Evolutionary conservation across 2,113 vertebrate genomes (phyloP), one percentile per base, ranked within the genome.

Genomic region (Equus przewalskii): DNA sequence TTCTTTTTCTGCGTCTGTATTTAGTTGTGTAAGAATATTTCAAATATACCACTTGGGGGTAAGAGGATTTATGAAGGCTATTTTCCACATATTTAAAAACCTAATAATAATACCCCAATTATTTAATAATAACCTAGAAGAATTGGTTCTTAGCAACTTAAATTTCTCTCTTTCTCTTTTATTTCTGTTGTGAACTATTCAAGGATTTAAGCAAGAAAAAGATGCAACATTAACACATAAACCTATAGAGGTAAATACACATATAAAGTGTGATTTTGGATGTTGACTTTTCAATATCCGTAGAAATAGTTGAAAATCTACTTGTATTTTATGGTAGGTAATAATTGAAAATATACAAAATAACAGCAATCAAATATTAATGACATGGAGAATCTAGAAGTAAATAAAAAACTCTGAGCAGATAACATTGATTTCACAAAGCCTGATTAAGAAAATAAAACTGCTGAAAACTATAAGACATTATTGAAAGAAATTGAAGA

Each of bases 311-410:
- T 94, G 51, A 89, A 54, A 85, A 70, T 33, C 13, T 30, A 0
- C 60, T 3, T 44, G 64, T 41, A 28, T 65, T 84, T 90, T 76
- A 7, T 89, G 33, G 21, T 62, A 58, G 13, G 16, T 69, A 49
- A 70, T 28, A 75, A 58, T 46, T 96, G 11, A 89, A 94, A 64
- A n/a, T 16, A 60, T 14, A 75, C 33, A 81, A 87, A 92, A 88
- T 76, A 60, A 26, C 58, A 72, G 22, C 15, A 84, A 21, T 69
- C 60, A 83, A 79, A 90, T 92, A 9, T 33, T n/a, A 75, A 41
- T 90, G 22, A 81, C 54, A 58, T 3, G 41, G 60, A 81, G 28
- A 87, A 69, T 9, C 58, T 24, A 73, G 84, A 90, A 62, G 7
- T 73, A 78, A 94, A 24, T 79, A 54, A 73, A 87, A 36, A 44